These are phyloP conservation scores for Folsomia manolachei DNA, from an alignment of 2,888 invertebrate species.

Conservation along the genomic window DNA sequence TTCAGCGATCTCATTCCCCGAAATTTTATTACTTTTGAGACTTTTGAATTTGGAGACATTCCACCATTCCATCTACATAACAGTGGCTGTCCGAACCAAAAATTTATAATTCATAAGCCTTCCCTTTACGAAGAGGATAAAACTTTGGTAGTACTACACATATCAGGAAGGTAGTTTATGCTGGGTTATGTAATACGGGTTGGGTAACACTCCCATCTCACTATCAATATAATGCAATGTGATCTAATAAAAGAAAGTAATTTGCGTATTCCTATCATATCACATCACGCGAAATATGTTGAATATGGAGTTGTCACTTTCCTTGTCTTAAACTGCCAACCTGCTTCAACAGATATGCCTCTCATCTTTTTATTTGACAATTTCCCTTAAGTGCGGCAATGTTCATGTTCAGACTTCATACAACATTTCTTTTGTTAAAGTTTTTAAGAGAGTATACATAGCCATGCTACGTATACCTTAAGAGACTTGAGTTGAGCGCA, in stretches of 20 bases:
- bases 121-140: not conserved
- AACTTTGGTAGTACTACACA: too few relatives aligned
- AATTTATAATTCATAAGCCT: conserved; percentile 12
- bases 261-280: not conserved
- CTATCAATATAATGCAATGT: conserved; percentile 2
- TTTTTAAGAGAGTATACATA: not conserved
- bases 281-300: not conserved
- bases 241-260: conserved; percentile 1
- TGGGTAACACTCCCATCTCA: not conserved
- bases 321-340: not conserved
- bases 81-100: not conserved
- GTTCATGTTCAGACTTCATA: not conserved
- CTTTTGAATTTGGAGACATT: not conserved
- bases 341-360: not conserved
- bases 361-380: conserved; percentile 3
- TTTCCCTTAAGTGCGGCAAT: not conserved
- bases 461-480: too few relatives aligned
- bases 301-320: not conserved
- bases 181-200: conserved; percentile 8
- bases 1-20: not conserved
- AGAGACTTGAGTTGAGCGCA: not conserved
- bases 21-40: conserved; percentile 8
- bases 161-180: too few relatives aligned
- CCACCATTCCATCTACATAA: not conserved
- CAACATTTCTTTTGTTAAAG: not conserved